A percentile compares a stretch with the other conserved stretches of the same genome.
phyloP scores from a whole-genome alignment of 2,113 vertebrate species.

The Callaeas wilsoni region DNA sequence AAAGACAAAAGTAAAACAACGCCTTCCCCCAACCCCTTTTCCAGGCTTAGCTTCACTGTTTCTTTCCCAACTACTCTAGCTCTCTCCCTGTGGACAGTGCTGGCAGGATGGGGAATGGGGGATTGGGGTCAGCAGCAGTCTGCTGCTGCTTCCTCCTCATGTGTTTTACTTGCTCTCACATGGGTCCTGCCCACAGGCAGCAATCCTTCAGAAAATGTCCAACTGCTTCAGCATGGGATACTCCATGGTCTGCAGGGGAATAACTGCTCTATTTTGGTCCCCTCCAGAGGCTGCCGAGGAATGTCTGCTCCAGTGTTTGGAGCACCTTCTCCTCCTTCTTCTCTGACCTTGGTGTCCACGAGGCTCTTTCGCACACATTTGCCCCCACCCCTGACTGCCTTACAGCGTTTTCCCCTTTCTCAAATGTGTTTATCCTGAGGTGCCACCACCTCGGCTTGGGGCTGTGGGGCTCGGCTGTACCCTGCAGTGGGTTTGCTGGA shows the following conservation, averaged over 20 bases:
- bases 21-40: not conserved
- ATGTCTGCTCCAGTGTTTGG: not conserved
- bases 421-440: not conserved
- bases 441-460: too few species aligned
- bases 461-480: not conserved
- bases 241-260: not conserved
- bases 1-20: not conserved
- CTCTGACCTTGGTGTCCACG: not conserved
- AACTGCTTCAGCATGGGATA: not conserved
- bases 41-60: not conserved
- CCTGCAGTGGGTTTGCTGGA: not conserved
- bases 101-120: not conserved
- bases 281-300: not conserved
- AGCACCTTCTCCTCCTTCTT: not conserved
- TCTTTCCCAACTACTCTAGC: not conserved
- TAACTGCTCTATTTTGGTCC: not conserved
- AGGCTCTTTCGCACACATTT: not conserved
- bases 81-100: rapidly evolving
- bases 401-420: not conserved
- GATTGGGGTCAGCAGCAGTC: not conserved
- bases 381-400: rapidly evolving
- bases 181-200: not conserved
- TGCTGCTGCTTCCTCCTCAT: not conserved
- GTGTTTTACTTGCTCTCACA: not conserved
- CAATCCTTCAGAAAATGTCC: not conserved